A percentile compares a stretch with the other conserved stretches of the same genome.
These are phyloP conservation scores for Selene dorsalis DNA, from an alignment of 2,797 vertebrate species.

Conservation along the genomic window DNA sequence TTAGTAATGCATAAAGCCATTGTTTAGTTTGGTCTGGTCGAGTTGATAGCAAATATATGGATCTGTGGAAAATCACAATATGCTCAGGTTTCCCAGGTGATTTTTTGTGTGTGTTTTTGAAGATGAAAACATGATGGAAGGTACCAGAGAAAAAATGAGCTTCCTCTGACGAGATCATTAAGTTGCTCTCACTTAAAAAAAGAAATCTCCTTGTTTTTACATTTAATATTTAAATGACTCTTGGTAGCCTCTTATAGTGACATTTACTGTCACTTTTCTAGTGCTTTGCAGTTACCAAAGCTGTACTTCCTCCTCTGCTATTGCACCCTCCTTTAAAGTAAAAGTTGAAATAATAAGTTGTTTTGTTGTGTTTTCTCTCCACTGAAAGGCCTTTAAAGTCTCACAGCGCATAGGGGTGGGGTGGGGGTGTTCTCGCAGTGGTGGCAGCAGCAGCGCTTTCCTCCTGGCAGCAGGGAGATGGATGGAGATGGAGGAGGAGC, in stretches of 20 bases:
- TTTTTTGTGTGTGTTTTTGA: background rate
- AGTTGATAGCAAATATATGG: background rate
- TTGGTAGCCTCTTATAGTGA: too few species aligned
- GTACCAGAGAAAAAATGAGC: background rate
- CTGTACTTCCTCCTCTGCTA: background rate
- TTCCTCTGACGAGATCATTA: background rate
- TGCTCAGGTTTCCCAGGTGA: background rate
- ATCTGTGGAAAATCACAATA: background rate
- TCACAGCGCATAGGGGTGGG: too few species aligned
- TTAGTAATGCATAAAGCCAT: background rate
- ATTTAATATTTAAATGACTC: background rate
- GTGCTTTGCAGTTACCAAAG: slow-evolving; percentile 3
- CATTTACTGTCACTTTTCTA: background rate
- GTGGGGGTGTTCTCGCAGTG: background rate
- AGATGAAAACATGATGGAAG: slow-evolving; percentile 7
- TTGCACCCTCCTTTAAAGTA: background rate
- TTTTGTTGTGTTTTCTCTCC: background rate
- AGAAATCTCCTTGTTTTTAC: background rate
- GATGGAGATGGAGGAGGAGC: background rate
- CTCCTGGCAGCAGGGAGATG: background rate
- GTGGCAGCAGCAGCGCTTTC: slow-evolving; percentile 9
- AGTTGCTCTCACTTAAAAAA: too few species aligned
- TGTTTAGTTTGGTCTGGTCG: background rate
- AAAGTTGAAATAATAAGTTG: slow-evolving; percentile 10
- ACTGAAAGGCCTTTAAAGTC: slow-evolving; percentile 7